These are phyloP conservation scores for Strix uralensis DNA, from an alignment of 2,113 vertebrate genomes.

Conservation along the genomic window DNA sequence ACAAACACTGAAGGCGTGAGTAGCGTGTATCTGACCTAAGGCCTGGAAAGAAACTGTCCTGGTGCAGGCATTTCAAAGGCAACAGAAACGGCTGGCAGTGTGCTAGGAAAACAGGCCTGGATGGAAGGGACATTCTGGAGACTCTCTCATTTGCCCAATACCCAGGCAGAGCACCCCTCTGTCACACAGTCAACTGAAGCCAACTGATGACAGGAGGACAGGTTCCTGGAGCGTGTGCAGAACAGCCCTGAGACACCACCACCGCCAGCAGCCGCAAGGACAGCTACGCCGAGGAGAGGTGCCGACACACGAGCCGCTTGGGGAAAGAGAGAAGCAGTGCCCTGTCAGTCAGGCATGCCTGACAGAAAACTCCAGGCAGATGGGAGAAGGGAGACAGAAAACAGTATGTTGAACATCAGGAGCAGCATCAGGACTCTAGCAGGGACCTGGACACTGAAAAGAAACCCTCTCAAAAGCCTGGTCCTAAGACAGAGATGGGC, in stretches of 20 bases:
- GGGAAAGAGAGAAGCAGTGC: background rate
- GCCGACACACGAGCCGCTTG: background rate
- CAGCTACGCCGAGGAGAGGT: rapidly evolving
- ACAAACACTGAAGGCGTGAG: constrained; percentile 17
- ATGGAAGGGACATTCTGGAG: background rate
- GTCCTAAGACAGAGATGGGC: background rate
- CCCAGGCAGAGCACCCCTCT: background rate
- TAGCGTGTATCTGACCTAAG: background rate
- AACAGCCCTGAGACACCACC: background rate
- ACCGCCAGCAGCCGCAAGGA: background rate
- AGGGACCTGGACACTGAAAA: background rate
- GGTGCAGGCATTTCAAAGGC: constrained; percentile 1
- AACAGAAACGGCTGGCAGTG: background rate
- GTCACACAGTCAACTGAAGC: background rate
- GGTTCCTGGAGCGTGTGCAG: background rate
- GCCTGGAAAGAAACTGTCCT: background rate
- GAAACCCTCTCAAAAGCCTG: background rate
- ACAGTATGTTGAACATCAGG: background rate
- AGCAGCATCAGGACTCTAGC: background rate
- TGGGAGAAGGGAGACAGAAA: background rate
- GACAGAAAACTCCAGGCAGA: background rate
- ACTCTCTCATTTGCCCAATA: background rate
- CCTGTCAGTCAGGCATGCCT: background rate
- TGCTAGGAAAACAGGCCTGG: background rate
- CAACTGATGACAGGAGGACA: background rate